A percentile compares a stretch with the other conserved stretches of the same genome.
Evolutionary conservation across 1,140 invertebrate genomes (phyloP).

Genomic region (Scaptomyza graminum): DNA sequence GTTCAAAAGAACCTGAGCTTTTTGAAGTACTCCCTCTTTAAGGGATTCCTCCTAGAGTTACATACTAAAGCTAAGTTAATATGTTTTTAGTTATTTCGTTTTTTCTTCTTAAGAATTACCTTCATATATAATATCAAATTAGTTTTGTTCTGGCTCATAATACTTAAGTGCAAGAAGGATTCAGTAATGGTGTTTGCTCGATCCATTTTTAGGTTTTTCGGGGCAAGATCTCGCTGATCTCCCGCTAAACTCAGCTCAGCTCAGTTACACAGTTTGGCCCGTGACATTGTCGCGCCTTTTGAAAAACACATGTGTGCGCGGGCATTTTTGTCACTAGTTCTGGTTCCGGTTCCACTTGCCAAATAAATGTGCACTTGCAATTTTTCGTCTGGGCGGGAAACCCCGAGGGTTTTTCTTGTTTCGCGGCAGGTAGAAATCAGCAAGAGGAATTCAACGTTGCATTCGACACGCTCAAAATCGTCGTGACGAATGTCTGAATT

Average conservation of each 20-base stretch:
- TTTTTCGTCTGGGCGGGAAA: constrained; percentile 37
- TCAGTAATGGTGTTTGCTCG: not conserved
- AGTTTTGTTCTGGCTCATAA: constrained; percentile 39
- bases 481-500: constrained; percentile 16
- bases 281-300: constrained; percentile 61
- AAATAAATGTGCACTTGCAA: constrained; percentile 39
- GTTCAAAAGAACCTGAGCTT: too few relatives aligned
- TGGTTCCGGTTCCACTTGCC: constrained; percentile 54
- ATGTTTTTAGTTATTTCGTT: too few relatives aligned
- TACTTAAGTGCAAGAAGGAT: constrained; percentile 16
- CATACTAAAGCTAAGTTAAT: too few relatives aligned
- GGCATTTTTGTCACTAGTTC: constrained; percentile 1
- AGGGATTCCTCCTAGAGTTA: too few relatives aligned
- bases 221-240: constrained; percentile 11
- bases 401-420: constrained; percentile 13
- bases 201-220: constrained; percentile 5
- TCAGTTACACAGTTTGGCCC: constrained; percentile 23
- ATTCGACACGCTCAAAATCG: constrained; percentile 32
- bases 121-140: not conserved
- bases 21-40: too few relatives aligned
- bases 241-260: too few relatives aligned
- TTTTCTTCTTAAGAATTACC: not conserved
- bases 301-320: constrained; percentile 53
- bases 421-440: constrained; percentile 57
- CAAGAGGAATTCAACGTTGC: constrained; percentile 18